These are phyloP conservation scores for Haemorhous mexicanus DNA, from an alignment of 2,113 vertebrate genomes.

Conservation along the genomic window DNA sequence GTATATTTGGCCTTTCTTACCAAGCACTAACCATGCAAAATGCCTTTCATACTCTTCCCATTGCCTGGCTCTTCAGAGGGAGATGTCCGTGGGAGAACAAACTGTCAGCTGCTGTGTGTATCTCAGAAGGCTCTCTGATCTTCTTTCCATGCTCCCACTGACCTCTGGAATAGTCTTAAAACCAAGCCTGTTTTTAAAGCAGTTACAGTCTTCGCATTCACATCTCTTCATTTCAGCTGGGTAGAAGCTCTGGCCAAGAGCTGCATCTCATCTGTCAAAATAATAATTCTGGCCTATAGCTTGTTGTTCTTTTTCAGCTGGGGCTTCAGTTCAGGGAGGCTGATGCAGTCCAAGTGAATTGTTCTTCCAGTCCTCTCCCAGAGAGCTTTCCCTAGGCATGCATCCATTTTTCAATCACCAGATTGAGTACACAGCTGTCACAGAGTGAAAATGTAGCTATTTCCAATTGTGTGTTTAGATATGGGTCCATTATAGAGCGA, in stretches of 20 bases:
- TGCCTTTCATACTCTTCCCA: neutral
- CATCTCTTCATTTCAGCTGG: neutral
- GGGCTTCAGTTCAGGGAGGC: neutral
- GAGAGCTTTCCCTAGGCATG: slow-evolving; percentile 29
- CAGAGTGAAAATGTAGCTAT: neutral
- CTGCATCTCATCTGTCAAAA: neutral
- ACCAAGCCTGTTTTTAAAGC: neutral
- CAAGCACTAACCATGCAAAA: neutral
- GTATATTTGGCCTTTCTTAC: neutral
- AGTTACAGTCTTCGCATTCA: neutral
- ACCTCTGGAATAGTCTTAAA: neutral
- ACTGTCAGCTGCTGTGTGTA: neutral
- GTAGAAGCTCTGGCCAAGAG: neutral
- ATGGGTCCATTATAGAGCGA: neutral
- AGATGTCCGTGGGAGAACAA: neutral
- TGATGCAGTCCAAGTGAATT: slow-evolving; percentile 17
- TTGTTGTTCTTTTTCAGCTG: slow-evolving; percentile 40
- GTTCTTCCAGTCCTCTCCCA: slow-evolving; percentile 37
- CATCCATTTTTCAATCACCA: slow-evolving; percentile 27
- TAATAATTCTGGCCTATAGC: slow-evolving; percentile 12
- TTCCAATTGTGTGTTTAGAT: slow-evolving; percentile 14
- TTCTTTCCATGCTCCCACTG: neutral
- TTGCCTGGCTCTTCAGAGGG: neutral
- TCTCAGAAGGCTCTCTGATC: neutral
- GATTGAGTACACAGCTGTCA: slow-evolving; percentile 46